Evolutionary conservation across 2,797 vertebrate species (phyloP), one percentile per base, ranked within the genome.

Genomic region (Eospalax fontanierii): DNA sequence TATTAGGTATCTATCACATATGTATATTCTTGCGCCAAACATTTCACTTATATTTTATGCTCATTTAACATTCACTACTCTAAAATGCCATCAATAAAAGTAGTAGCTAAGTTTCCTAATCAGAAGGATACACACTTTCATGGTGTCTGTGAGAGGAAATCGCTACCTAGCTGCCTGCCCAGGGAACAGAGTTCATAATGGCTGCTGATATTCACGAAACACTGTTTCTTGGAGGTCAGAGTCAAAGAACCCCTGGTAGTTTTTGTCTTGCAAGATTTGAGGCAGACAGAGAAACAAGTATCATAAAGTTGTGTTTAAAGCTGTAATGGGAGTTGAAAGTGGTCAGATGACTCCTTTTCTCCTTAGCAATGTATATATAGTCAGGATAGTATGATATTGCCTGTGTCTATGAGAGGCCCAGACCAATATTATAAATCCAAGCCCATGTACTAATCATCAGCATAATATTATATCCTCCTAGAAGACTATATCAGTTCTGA

Each of bases 11-110:
- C 61, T 78, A 28, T 7, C 21, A 43, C 1, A n/a, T 30, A 14
- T 5, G 6, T 68, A 6, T 66, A 33, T 70, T 40, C 4, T 79
- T 59, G 1, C 38, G 21, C 28, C 30, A 74, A 40, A 54, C 7
- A 22, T 26, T 50, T n/a, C 28, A 83, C 14, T 76, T 84, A 71
- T 4, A 24, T 16, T 57, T 35, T 57, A 19, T 2, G 19, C 33
- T 96, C 73, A 80, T 43, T 93, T 81, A 63, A 90, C 68, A 89
- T 90, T 70, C 16, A 59, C 2, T 22, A 38, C 59, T 78, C 21
- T 81, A 65, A 92, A 89, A 75, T 24, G 8, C 70, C 33, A 87
- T 24, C 26, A 68, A 59, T 40, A 65, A 82, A 46, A 68, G 4
- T 65, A 71, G 30, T 5, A 87, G 26, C 33, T 65, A 74, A 76